Evolutionary conservation across 2,113 vertebrate species (phyloP).

Genomic region (Pogona vitticeps): DNA sequence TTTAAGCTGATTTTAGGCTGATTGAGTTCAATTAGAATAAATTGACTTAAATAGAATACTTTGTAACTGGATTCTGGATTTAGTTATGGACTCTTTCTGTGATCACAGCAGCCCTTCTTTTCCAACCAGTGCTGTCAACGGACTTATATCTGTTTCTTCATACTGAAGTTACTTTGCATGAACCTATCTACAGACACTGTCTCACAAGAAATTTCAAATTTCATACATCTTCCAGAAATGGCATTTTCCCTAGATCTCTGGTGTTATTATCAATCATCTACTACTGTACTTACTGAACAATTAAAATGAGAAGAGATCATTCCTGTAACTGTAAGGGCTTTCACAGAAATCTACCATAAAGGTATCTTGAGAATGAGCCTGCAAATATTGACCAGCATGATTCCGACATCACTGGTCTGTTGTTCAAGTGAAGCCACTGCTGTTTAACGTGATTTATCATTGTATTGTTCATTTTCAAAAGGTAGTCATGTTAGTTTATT

Average conservation of each 20-base stretch:
- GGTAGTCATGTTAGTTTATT: too few species aligned
- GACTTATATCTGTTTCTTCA: neutral
- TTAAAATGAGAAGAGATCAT: neutral
- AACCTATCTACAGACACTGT: neutral
- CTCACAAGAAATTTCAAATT: too few species aligned
- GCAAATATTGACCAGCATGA: neutral
- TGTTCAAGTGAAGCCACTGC: neutral
- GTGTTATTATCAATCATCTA: neutral
- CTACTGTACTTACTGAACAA: neutral
- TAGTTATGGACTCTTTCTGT: neutral
- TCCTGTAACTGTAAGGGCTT: neutral
- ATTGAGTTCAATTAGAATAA: conserved; percentile 2
- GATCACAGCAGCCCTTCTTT: neutral
- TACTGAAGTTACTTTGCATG: neutral
- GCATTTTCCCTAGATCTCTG: neutral
- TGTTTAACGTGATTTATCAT: neutral
- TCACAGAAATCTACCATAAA: neutral
- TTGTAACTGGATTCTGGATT: neutral
- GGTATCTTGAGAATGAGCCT: neutral
- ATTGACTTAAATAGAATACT: conserved; percentile 4
- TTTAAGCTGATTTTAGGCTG: conserved; percentile 9
- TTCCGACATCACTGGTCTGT: neutral
- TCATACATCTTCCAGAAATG: neutral
- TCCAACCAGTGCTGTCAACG: too few species aligned
- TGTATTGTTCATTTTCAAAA: neutral